Percentiles rank a stretch among this genome's conserved stretches.
Conservation (phyloP, 2,888 invertebrate species). For the Tetranychus piercei region DNA sequence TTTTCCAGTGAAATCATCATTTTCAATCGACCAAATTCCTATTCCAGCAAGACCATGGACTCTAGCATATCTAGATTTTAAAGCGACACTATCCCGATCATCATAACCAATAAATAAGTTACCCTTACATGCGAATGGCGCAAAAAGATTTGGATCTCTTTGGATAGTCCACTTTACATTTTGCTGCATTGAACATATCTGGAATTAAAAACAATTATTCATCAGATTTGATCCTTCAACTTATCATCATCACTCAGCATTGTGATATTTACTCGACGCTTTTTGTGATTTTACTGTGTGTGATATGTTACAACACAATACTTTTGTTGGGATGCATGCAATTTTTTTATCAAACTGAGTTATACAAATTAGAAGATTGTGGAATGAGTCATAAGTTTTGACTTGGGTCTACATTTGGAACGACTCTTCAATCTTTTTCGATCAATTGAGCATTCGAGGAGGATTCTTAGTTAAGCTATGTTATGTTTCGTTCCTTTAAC, state of each 20-base stretch:
- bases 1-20: not conserved
- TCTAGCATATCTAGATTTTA: not conserved
- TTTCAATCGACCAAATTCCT: not conserved
- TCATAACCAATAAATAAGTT: slow-evolving; percentile 1
- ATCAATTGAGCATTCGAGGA: too few relatives aligned
- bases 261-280: too few relatives aligned
- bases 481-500: too few relatives aligned
- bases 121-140: not conserved
- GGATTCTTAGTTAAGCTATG: too few relatives aligned
- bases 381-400: too few relatives aligned
- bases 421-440: too few relatives aligned
- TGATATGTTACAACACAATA: too few relatives aligned
- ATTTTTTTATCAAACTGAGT: too few relatives aligned
- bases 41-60: not conserved
- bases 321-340: too few relatives aligned
- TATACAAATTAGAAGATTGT: too few relatives aligned
- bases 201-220: not conserved
- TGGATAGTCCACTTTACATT: not conserved
- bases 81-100: not conserved
- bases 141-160: not conserved
- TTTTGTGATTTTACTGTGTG: too few relatives aligned
- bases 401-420: too few relatives aligned
- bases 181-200: slow-evolving; percentile 1
- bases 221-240: not conserved
- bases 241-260: not conserved